Conservation (phyloP, 2,113 vertebrate species). For the Macrotis lagotis region DNA sequence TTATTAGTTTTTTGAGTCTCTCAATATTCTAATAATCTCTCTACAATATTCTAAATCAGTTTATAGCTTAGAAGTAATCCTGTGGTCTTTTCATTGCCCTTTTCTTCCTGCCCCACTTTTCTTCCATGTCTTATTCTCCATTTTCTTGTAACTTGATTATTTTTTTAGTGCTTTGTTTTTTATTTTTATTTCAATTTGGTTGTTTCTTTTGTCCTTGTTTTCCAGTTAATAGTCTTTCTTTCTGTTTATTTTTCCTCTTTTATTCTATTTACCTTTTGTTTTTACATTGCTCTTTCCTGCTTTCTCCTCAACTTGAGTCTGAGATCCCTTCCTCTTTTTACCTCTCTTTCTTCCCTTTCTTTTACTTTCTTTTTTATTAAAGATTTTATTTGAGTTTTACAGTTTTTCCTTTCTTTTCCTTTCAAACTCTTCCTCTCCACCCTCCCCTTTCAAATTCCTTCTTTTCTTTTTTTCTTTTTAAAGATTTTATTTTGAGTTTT, state of each 20-base stretch:
- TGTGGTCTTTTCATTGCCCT: neutral
- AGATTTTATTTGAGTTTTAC: too few species aligned
- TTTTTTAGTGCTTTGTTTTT: neutral
- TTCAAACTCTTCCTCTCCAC: too few species aligned
- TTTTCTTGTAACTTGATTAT: neutral
- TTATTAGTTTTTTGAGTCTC: neutral
- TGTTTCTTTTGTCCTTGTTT: neutral
- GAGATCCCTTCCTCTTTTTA: neutral
- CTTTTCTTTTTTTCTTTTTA: too few species aligned
- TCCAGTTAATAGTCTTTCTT: conserved; percentile 11
- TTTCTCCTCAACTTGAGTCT: neutral
- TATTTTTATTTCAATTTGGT: neutral
- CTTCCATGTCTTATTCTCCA: neutral
- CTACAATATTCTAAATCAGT: neutral
- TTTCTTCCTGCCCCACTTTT: neutral
- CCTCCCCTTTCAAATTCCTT: too few species aligned
- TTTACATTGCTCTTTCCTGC: neutral
- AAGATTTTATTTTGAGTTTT: too few species aligned
- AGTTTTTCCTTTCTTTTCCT: neutral
- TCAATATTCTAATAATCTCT: too few species aligned
- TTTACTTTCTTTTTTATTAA: neutral
- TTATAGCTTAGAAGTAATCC: neutral
- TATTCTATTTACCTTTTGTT: neutral
- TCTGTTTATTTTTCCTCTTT: neutral
- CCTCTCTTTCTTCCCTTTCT: neutral